These are phyloP conservation scores for Panopea generosa DNA, from an alignment of 2,888 invertebrate species.

Conservation along the genomic window DNA sequence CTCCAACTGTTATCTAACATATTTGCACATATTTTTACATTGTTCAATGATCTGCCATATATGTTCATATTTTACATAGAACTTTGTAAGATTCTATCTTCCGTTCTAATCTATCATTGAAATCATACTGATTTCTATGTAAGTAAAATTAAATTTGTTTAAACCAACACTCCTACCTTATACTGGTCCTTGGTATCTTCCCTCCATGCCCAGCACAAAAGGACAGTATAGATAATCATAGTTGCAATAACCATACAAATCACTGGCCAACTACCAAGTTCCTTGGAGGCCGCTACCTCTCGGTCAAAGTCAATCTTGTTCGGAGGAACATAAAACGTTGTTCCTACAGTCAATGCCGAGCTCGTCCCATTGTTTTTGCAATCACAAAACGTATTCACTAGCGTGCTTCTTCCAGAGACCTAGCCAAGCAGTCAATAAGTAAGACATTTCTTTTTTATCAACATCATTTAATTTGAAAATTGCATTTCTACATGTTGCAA, in stretches of 20 bases:
- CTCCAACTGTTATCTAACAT: no score
- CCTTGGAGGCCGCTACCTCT: not conserved
- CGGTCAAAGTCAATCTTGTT: slow-evolving; percentile 85
- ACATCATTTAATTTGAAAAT: not conserved
- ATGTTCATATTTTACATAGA: no score
- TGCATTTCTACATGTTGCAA: not conserved
- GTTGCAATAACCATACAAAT: slow-evolving; percentile 32
- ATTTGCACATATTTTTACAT: no score
- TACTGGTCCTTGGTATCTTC: slow-evolving; percentile 58
- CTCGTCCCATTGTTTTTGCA: slow-evolving; percentile 43
- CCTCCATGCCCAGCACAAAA: slow-evolving; percentile 58
- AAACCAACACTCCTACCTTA: no score
- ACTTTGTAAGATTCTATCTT: no score
- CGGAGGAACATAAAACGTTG: slow-evolving; percentile 81
- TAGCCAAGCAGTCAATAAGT: no score
- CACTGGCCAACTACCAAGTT: slow-evolving; percentile 43
- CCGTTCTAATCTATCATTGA: no score
- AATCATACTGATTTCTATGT: no score
- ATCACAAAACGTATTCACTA: slow-evolving; percentile 59
- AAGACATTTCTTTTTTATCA: no score
- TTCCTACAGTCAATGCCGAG: slow-evolving; percentile 52
- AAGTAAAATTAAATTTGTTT: no score
- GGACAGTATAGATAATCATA: slow-evolving; percentile 28
- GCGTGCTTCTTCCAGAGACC: slow-evolving; percentile 61
- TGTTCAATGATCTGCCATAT: no score